phyloP scores from a whole-genome alignment of 2,888 invertebrate genomes.

The Taphrorychus bicolor region DNA sequence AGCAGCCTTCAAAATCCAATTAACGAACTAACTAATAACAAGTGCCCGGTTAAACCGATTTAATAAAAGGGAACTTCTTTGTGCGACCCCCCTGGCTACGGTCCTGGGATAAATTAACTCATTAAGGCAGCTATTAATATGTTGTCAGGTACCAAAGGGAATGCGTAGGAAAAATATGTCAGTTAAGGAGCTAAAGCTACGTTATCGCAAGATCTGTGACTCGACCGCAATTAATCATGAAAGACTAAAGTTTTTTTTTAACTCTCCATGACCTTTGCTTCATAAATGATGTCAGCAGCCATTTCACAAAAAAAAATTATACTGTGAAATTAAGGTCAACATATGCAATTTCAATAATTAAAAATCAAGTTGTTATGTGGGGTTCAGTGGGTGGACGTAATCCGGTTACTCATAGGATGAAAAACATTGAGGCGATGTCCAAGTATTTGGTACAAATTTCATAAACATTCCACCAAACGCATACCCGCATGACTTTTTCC shows the following conservation, averaged over 20 bases:
- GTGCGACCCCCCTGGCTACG: slow-evolving; percentile 24
- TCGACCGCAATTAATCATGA: slow-evolving; percentile 19
- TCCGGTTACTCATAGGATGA: slow-evolving; percentile 9
- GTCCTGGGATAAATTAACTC: slow-evolving; percentile 29
- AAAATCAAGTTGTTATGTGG: not conserved
- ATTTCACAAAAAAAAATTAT: not conserved
- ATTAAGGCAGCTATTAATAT: slow-evolving; percentile 36
- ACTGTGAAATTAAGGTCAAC: not conserved
- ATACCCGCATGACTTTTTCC: not conserved
- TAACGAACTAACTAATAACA: not conserved
- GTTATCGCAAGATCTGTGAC: slow-evolving; percentile 30
- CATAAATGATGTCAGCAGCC: not conserved
- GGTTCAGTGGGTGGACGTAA: slow-evolving; percentile 4
- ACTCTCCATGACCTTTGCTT: not conserved
- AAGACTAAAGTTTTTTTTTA: slow-evolving; percentile 4
- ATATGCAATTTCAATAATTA: slow-evolving; percentile 6
- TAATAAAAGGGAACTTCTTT: not conserved
- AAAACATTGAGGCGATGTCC: not conserved
- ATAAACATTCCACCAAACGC: no score
- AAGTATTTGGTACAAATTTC: no score
- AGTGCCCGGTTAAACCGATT: not conserved
- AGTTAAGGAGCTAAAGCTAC: slow-evolving; percentile 29
- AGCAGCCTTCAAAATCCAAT: not conserved
- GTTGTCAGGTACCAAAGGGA: slow-evolving; percentile 35
- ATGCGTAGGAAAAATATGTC: slow-evolving; percentile 37